phyloP scores from a whole-genome alignment of 35 echinoderm and acorn worm species.

The Anneissia japonica region DNA sequence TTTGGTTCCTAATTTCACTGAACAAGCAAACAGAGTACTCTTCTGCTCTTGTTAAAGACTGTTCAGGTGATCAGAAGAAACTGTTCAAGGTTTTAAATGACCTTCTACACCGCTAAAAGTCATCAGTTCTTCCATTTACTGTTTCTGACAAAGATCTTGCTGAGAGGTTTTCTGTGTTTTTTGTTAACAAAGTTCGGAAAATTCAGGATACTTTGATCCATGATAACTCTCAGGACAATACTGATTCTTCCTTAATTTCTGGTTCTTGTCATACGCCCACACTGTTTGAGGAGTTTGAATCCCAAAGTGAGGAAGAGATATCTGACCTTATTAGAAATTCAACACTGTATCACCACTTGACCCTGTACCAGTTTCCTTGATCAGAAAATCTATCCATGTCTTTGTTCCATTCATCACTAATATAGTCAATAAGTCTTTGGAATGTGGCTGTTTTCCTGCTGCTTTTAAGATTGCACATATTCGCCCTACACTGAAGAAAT shows the following conservation, averaged over 20 bases:
- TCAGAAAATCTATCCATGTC: no score
- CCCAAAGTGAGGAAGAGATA: no score
- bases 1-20: not conserved
- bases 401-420: no score
- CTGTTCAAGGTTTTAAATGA: conserved; percentile 32
- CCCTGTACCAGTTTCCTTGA: no score
- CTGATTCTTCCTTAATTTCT: no score
- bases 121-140: not conserved
- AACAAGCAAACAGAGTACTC: conserved; percentile 27
- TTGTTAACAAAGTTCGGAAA: not conserved
- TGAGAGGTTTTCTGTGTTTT: conserved; percentile 5
- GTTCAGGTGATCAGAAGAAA: conserved; percentile 49
- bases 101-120: conserved; percentile 11
- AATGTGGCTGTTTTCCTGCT: conserved; percentile 13
- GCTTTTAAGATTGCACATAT: conserved; percentile 20
- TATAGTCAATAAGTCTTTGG: no score
- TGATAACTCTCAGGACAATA: no score
- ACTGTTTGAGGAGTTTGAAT: no score
- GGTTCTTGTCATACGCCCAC: no score
- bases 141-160: not conserved
- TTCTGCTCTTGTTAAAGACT: conserved; percentile 5
- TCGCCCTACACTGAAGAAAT: conserved; percentile 16
- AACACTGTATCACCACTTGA: no score
- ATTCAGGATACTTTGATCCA: not conserved
- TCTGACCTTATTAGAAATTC: no score